Conservation (phyloP, 2,888 invertebrate genomes). For the Pammene fasciana region DNA sequence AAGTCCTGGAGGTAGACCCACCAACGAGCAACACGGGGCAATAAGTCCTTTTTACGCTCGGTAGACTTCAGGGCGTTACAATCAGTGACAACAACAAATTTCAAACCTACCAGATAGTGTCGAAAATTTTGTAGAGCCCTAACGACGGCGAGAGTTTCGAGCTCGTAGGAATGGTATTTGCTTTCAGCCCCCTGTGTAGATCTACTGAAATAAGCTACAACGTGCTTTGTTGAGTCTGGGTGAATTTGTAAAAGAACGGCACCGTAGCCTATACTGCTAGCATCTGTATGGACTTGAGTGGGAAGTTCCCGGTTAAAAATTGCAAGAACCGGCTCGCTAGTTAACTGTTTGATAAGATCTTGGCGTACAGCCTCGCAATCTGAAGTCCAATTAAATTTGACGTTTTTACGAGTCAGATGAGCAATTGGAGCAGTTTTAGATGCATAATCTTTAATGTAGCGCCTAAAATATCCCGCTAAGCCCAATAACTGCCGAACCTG, state of each 20-base stretch:
- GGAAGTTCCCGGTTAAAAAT: slow-evolving; percentile 5
- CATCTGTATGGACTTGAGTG: slow-evolving; percentile 5
- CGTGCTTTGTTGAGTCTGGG: neutral
- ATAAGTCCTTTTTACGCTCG: slow-evolving; percentile 47
- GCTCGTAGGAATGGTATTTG: slow-evolving; percentile 32
- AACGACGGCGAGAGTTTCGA: slow-evolving; percentile 9
- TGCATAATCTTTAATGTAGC: slow-evolving; percentile 11
- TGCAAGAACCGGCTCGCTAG: neutral
- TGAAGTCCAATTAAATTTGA: neutral
- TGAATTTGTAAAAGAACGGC: slow-evolving; percentile 10
- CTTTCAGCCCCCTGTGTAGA: slow-evolving; percentile 21
- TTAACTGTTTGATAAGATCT: neutral
- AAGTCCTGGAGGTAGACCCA: slow-evolving; percentile 50
- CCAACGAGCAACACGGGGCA: slow-evolving; percentile 50
- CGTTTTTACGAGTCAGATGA: neutral
- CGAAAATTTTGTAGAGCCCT: slow-evolving; percentile 6
- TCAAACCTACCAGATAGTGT: neutral
- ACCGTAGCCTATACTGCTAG: slow-evolving; percentile 8
- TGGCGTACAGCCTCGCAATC: neutral
- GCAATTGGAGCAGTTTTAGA: neutral
- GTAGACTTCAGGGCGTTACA: slow-evolving; percentile 50
- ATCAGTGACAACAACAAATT: slow-evolving; percentile 38
- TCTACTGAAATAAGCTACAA: slow-evolving; percentile 12
- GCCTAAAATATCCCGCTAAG: slow-evolving; percentile 10
- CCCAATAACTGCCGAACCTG: slow-evolving; percentile 18